phyloP scores from a whole-genome alignment of 2,113 vertebrate genomes.

The Bambusicola thoracicus region DNA sequence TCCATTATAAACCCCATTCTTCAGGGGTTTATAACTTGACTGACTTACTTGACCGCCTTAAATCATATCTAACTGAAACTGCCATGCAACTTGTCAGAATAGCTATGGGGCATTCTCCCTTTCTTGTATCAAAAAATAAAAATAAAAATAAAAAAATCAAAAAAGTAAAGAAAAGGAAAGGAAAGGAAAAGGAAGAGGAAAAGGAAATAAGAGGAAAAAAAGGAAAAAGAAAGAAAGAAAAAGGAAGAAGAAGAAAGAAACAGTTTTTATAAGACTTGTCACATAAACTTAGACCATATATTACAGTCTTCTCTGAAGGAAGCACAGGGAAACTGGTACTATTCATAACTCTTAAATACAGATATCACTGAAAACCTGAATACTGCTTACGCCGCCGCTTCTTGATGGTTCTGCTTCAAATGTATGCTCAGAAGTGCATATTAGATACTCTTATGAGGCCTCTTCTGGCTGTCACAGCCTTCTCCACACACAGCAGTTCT shows the following conservation, averaged over 20 bases:
- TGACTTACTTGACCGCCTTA: slow-evolving; percentile 39
- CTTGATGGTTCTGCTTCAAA: neutral
- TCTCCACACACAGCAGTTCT: neutral
- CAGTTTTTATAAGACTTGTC: neutral
- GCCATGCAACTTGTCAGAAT: neutral
- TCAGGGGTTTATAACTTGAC: slow-evolving; percentile 46
- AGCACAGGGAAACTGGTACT: neutral
- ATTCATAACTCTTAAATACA: neutral
- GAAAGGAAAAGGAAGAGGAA: too few relatives aligned
- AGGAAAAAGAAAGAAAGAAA: neutral
- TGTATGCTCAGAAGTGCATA: neutral
- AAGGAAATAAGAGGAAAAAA: too few relatives aligned
- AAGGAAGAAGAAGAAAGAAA: neutral
- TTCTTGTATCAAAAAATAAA: neutral
- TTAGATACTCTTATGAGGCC: neutral
- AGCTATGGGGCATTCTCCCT: neutral
- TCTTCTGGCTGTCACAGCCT: neutral
- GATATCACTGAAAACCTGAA: neutral
- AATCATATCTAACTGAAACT: slow-evolving; percentile 21
- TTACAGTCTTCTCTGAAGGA: neutral
- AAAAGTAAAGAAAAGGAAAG: too few relatives aligned
- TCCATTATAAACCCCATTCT: slow-evolving; percentile 57
- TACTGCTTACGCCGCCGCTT: neutral
- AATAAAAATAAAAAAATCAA: too few relatives aligned
- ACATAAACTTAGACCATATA: neutral